These are phyloP conservation scores for Pheucticus melanocephalus DNA, from an alignment of 2,113 vertebrate genomes.

Conservation along the genomic window DNA sequence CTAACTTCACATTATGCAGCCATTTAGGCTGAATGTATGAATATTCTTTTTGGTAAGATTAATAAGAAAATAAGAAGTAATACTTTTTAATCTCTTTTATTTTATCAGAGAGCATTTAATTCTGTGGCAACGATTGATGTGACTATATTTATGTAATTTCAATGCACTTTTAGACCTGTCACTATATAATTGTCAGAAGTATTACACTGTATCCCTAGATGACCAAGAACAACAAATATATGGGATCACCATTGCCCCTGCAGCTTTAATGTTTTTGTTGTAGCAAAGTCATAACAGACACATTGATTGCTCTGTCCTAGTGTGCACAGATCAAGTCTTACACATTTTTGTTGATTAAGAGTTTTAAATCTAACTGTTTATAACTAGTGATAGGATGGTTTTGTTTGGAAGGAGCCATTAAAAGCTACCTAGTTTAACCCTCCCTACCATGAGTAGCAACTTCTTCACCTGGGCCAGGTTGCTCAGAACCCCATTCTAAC, in stretches of 20 bases:
- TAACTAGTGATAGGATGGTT: not conserved
- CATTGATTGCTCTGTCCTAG: not conserved
- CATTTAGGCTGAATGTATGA: not conserved
- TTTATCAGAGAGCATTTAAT: not conserved
- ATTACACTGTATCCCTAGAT: not conserved
- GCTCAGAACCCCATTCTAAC: not conserved
- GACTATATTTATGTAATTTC: not conserved
- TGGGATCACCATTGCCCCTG: not conserved
- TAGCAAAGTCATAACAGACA: not conserved
- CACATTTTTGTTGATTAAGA: not conserved
- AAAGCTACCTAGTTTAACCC: accelerated
- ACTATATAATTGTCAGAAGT: not conserved
- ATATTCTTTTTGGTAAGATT: not conserved
- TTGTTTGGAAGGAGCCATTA: not conserved
- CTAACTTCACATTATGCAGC: not conserved
- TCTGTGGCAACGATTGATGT: not conserved
- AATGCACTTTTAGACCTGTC: not conserved
- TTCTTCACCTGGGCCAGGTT: not conserved
- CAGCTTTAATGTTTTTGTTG: not conserved
- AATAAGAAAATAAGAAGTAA: not conserved
- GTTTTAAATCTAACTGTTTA: not conserved
- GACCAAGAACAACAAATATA: not conserved
- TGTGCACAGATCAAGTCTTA: not conserved
- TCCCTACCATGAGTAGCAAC: accelerated
- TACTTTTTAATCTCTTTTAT: not conserved